Evolutionary conservation across 2,888 invertebrate genomes (phyloP).

Genomic region (Rhingia campestris): DNA sequence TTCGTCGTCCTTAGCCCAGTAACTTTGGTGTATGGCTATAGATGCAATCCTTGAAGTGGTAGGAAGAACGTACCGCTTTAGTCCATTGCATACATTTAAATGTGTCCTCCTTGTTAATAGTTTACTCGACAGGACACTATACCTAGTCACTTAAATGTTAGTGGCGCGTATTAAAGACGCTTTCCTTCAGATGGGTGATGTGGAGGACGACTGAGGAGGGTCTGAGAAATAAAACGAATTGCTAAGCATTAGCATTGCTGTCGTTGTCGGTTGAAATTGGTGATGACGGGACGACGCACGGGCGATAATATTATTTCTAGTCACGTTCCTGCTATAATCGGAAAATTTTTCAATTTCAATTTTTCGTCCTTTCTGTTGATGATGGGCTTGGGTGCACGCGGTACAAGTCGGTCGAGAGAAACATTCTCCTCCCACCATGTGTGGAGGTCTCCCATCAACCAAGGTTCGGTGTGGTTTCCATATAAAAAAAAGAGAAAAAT

Average conservation of each 20-base stretch:
- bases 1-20: slow-evolving; percentile 40
- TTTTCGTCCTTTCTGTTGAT: slow-evolving; percentile 43
- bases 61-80: slow-evolving; percentile 36
- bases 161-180: slow-evolving; percentile 56
- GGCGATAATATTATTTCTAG: slow-evolving; percentile 69
- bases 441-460: slow-evolving; percentile 18
- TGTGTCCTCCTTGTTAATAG: slow-evolving; percentile 43
- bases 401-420: too few species aligned
- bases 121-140: slow-evolving; percentile 47
- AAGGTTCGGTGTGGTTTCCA: not conserved
- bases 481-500: not conserved
- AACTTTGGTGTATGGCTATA: slow-evolving; percentile 13
- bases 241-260: slow-evolving; percentile 59
- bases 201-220: not conserved
- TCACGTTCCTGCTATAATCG: slow-evolving; percentile 67
- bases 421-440: slow-evolving; percentile 11
- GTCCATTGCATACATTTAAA: slow-evolving; percentile 68
- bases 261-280: slow-evolving; percentile 15
- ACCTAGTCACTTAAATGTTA: slow-evolving; percentile 59
- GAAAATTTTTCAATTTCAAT: slow-evolving; percentile 64
- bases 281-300: slow-evolving; percentile 11
- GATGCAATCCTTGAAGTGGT: slow-evolving; percentile 27
- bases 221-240: slow-evolving; percentile 42
- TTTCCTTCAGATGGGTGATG: slow-evolving; percentile 13
- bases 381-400: not conserved